These are phyloP conservation scores for Eupsilia transversa DNA, from an alignment of 2,888 invertebrate species.

Conservation along the genomic window DNA sequence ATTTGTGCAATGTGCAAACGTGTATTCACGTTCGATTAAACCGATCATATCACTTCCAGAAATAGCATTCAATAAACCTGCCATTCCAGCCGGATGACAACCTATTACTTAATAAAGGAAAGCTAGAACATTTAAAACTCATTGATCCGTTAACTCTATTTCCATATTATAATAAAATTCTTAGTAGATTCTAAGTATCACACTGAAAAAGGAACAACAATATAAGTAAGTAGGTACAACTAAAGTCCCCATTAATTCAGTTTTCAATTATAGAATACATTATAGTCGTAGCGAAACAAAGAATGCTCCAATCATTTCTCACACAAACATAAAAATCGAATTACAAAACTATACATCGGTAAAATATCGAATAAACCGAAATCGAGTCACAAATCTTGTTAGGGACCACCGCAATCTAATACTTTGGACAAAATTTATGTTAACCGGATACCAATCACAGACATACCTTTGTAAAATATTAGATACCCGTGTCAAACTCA, in stretches of 20 bases:
- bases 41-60: neutral
- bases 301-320: slow-evolving; percentile 22
- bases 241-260: neutral
- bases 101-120: neutral
- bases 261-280: slow-evolving; percentile 1
- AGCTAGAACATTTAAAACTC: neutral
- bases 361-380: slow-evolving; percentile 64
- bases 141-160: neutral
- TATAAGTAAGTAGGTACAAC: neutral
- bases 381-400: slow-evolving; percentile 71
- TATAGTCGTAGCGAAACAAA: neutral
- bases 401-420: slow-evolving; percentile 68
- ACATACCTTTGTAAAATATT: slow-evolving; percentile 72
- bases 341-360: slow-evolving; percentile 62
- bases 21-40: neutral
- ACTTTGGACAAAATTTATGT: slow-evolving; percentile 70
- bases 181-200: neutral
- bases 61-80: neutral
- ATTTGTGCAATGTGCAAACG: neutral
- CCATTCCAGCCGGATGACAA: neutral
- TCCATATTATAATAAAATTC: neutral
- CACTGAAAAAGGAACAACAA: neutral
- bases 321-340: slow-evolving; percentile 55
- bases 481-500: slow-evolving; percentile 69
- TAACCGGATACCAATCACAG: slow-evolving; percentile 73